Evolutionary conservation across 2,113 vertebrate genomes (phyloP).

Genomic region (Dasyornis broadbenti): DNA sequence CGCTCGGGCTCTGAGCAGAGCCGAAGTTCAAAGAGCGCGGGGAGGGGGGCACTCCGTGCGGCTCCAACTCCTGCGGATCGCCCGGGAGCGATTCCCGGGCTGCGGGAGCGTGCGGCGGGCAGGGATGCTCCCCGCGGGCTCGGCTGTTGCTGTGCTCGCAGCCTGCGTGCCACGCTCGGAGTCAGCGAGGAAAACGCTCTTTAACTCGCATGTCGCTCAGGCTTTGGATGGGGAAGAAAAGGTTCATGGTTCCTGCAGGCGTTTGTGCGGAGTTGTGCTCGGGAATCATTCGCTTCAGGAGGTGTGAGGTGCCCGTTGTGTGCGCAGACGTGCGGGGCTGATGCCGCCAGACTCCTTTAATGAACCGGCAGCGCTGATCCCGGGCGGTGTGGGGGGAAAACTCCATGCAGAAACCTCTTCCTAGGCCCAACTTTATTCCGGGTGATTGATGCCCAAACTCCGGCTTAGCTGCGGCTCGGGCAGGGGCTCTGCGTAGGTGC

Average conservation of each 20-base stretch:
- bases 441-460: neutral
- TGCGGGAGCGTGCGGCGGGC: neutral
- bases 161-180: neutral
- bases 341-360: neutral
- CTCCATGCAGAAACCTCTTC: neutral
- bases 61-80: neutral
- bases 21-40: neutral
- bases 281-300: fast-evolving
- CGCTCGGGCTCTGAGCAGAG: neutral
- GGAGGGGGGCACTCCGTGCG: neutral
- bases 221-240: neutral
- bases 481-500: neutral
- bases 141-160: neutral
- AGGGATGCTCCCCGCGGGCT: neutral
- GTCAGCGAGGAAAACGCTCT: neutral
- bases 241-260: neutral
- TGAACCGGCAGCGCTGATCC: neutral
- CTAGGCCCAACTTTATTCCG: slow-evolving; percentile 12
- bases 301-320: fast-evolving
- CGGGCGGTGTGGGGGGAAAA: neutral
- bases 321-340: neutral
- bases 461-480: neutral
- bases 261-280: neutral
- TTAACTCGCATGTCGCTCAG: neutral
- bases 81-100: neutral